Conservation (phyloP, 2,113 vertebrate species). For the Anolis carolinensis region DNA sequence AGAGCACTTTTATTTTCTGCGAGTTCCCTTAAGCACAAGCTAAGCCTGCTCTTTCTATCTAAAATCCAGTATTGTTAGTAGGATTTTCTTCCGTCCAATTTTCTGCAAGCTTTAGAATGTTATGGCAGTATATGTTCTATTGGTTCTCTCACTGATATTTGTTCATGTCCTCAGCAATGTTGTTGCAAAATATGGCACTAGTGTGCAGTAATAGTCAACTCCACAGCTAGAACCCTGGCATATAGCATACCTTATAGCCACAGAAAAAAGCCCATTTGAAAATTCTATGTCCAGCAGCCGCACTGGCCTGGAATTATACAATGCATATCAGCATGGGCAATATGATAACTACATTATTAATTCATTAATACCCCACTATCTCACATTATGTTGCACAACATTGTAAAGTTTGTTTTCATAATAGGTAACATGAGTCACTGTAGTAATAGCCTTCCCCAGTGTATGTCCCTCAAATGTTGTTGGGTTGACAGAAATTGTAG, state of each 20-base stretch:
- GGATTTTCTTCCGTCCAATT: constrained; percentile 17
- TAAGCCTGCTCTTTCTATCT: background rate
- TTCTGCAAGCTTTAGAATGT: constrained; percentile 28
- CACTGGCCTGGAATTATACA: background rate
- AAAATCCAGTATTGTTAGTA: constrained; percentile 20
- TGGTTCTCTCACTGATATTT: constrained; percentile 26
- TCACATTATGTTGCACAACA: no score
- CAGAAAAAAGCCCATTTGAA: background rate
- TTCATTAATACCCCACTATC: background rate
- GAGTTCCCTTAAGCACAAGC: constrained; percentile 39
- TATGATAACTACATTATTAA: background rate
- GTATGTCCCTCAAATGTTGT: no score
- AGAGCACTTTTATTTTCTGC: background rate
- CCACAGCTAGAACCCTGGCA: background rate
- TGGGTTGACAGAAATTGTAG: no score
- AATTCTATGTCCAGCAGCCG: background rate
- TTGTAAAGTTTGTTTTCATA: background rate
- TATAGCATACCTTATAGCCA: background rate
- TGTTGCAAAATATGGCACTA: background rate
- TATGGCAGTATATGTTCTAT: constrained; percentile 2
- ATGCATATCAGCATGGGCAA: background rate
- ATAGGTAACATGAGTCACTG: background rate
- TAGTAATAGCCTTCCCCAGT: background rate
- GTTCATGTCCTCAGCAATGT: background rate
- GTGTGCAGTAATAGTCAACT: background rate